A percentile compares a stretch with the other conserved stretches of the same genome.
Evolutionary conservation across 2,888 invertebrate species (phyloP).

Genomic region (Diogma glabrata): DNA sequence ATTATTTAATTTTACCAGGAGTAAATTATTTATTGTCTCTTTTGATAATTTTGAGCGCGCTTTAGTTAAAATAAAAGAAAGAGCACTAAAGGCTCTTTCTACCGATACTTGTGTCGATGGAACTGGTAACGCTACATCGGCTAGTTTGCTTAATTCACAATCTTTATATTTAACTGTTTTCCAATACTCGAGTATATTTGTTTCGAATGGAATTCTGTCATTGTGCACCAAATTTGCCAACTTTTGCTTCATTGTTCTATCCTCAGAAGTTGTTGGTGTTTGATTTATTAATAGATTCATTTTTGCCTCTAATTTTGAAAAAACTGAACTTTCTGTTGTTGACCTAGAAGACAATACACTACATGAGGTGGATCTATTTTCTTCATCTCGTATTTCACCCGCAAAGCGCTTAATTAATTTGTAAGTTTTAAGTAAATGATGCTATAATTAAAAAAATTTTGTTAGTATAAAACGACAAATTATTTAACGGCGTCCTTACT

Average conservation of each 20-base stretch:
- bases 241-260: conserved; percentile 10
- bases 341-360: background rate
- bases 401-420: background rate
- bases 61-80: conserved; percentile 14
- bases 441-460: background rate
- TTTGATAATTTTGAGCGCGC: conserved; percentile 10
- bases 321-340: background rate
- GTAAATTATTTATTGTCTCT: conserved; percentile 15
- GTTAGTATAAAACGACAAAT: background rate
- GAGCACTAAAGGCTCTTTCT: conserved; percentile 16
- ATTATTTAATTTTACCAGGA: conserved; percentile 14
- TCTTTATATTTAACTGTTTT: conserved; percentile 12
- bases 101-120: conserved; percentile 16
- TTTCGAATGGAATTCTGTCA: conserved; percentile 12
- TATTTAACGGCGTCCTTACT: background rate
- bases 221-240: background rate
- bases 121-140: conserved; percentile 15
- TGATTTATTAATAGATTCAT: background rate
- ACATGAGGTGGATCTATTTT: background rate
- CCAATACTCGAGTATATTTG: conserved; percentile 14
- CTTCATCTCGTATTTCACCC: background rate
- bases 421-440: background rate
- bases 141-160: conserved; percentile 12
- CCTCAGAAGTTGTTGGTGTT: background rate
- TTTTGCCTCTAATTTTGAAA: background rate